Conservation (phyloP, 2,797 vertebrate species). For the Bovichtus diacanthus region DNA sequence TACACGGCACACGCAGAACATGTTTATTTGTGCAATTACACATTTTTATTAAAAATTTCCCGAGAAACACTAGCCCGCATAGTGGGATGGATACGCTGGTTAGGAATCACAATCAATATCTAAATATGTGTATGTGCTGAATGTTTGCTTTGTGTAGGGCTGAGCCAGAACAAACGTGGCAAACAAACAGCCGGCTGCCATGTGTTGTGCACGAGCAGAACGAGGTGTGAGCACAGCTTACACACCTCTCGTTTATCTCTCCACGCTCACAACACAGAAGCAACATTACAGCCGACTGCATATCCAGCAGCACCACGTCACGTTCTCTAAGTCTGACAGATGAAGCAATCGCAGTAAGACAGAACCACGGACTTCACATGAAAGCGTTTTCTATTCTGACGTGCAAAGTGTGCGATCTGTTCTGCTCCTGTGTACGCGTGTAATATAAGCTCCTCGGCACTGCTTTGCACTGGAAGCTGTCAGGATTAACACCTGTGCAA, state of each 20-base stretch:
- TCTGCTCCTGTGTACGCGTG: conserved; percentile 33
- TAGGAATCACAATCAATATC: conserved; percentile 35
- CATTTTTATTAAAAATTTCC: conserved; percentile 53
- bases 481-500: conserved; percentile 80
- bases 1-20: conserved; percentile 24
- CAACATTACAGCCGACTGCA: conserved; percentile 21
- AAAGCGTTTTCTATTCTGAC: conserved; percentile 53
- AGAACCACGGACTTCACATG: conserved; percentile 46
- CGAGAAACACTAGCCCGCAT: conserved; percentile 18
- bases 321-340: conserved; percentile 38
- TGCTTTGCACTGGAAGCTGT: conserved; percentile 59
- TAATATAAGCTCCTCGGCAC: conserved; percentile 64
- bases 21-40: conserved; percentile 44
- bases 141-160: conserved; percentile 19
- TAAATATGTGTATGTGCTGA: conserved; percentile 40
- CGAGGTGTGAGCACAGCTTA: conserved; percentile 21
- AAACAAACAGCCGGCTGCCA: conserved; percentile 40
- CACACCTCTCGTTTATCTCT: conserved; percentile 35
- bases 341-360: conserved; percentile 27
- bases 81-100: conserved; percentile 14
- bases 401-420: conserved; percentile 48
- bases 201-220: conserved; percentile 6
- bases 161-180: conserved; percentile 43
- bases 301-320: conserved; percentile 19
- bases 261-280: conserved; percentile 5